phyloP scores from a whole-genome alignment of 1,140 invertebrate genomes.

The Lepidotrigona ventralis region DNA sequence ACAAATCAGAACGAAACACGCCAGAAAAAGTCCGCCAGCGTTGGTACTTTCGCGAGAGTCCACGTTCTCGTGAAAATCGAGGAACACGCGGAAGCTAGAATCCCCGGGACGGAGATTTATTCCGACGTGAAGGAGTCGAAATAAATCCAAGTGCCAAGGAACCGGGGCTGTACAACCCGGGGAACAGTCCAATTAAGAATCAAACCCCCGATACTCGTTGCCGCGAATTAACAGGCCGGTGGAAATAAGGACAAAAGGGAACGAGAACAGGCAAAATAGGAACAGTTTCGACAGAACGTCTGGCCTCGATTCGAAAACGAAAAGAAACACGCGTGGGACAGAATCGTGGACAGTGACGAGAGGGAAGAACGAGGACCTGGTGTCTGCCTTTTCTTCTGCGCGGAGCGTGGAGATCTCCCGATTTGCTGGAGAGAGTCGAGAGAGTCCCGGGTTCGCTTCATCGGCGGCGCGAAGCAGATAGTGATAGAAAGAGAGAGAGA shows the following conservation, averaged over 20 bases:
- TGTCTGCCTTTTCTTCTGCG: constrained; percentile 24
- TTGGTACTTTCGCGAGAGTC: not conserved
- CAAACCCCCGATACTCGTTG: not conserved
- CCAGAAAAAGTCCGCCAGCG: too few species aligned
- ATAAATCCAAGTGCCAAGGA: not conserved
- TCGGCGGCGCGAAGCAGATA: not conserved
- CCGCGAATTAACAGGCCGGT: not conserved
- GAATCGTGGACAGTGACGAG: not conserved
- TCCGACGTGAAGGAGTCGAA: not conserved
- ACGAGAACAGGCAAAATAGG: not conserved
- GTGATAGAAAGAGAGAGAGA: too few species aligned
- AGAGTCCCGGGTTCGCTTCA: not conserved
- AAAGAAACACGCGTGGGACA: constrained; percentile 1
- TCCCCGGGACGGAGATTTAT: not conserved
- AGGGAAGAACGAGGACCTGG: too few species aligned
- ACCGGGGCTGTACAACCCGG: too few species aligned
- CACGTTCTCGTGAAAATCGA: not conserved
- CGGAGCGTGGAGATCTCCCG: not conserved
- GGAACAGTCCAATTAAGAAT: not conserved
- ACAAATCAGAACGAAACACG: too few species aligned
- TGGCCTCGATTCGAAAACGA: too few species aligned
- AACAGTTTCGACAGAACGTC: constrained; percentile 15
- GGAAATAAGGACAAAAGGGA: not conserved
- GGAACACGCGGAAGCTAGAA: not conserved
- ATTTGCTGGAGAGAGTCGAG: too few species aligned